Percentiles rank a stretch among this genome's conserved stretches.
Conservation (phyloP, 2,888 invertebrate genomes). For the Chloromyia formosa region DNA sequence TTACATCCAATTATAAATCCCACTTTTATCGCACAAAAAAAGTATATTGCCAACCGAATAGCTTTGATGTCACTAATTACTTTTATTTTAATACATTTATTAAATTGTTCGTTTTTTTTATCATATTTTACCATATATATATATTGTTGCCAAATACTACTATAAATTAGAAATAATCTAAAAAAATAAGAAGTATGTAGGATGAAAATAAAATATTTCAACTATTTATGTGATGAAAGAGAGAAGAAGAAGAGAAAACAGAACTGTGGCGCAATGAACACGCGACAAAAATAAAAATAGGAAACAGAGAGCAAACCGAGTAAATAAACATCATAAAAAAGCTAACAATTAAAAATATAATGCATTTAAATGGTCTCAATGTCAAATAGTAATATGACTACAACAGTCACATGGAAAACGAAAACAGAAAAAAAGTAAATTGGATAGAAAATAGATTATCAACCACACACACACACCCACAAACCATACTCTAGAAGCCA, state of each 20-base stretch:
- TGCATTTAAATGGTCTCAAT: conserved; percentile 39
- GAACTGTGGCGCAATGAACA: neutral
- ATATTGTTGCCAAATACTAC: conserved; percentile 42
- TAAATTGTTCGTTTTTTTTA: conserved; percentile 31
- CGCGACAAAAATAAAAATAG: conserved; percentile 1
- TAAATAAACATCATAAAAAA: neutral
- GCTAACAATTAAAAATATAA: conserved; percentile 6
- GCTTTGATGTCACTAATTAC: conserved; percentile 31
- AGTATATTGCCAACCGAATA: neutral
- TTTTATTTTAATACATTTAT: conserved; percentile 22
- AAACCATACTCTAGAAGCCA: neutral
- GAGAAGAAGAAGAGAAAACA: neutral
- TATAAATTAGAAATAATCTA: conserved; percentile 37
- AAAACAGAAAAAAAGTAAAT: neutral
- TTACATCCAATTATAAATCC: too few relatives aligned
- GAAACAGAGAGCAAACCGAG: neutral
- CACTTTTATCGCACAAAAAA: too few relatives aligned
- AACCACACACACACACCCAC: neutral
- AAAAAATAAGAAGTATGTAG: conserved; percentile 19
- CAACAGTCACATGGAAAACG: conserved; percentile 5
- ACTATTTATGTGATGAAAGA: conserved; percentile 28
- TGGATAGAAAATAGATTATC: neutral
- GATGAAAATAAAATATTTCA: conserved; percentile 33
- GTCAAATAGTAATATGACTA: conserved; percentile 1
- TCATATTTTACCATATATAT: conserved; percentile 36